A percentile compares a stretch with the other conserved stretches of the same genome.
Evolutionary conservation across 2,113 vertebrate genomes (phyloP).

Genomic region (Sarotherodon lohbergeri): DNA sequence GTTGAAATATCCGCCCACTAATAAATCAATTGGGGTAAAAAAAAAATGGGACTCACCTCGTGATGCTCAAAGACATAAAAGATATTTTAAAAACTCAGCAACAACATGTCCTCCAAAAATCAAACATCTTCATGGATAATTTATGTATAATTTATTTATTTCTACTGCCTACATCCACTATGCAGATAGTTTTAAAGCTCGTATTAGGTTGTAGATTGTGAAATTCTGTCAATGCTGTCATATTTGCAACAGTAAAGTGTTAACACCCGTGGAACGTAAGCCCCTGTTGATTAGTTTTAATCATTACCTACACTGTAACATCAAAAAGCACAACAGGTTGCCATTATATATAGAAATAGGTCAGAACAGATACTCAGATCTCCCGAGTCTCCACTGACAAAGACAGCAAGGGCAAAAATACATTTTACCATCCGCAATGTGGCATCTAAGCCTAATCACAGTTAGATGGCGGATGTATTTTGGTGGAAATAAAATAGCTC

Average conservation of each 20-base stretch:
- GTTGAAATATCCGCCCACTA: rapidly evolving
- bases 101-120: background rate
- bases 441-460: background rate
- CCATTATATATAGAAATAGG: background rate
- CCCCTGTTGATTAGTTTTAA: background rate
- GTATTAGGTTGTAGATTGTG: background rate
- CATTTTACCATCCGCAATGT: background rate
- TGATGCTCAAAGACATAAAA: background rate
- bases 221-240: background rate
- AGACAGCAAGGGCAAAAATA: background rate
- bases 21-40: background rate
- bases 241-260: background rate
- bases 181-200: background rate
- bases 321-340: background rate
- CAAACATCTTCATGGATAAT: rapidly evolving
- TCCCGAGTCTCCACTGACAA: background rate
- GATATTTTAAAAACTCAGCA: background rate
- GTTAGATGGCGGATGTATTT: background rate
- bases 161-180: rapidly evolving
- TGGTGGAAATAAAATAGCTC: background rate
- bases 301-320: too few species aligned
- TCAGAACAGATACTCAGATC: background rate
- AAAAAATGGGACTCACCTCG: background rate
- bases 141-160: background rate
- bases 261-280: rapidly evolving